These are phyloP conservation scores for Scolanthus callimorphus DNA, from an alignment of 92 coral and sea anemone species.

Conservation along the genomic window DNA sequence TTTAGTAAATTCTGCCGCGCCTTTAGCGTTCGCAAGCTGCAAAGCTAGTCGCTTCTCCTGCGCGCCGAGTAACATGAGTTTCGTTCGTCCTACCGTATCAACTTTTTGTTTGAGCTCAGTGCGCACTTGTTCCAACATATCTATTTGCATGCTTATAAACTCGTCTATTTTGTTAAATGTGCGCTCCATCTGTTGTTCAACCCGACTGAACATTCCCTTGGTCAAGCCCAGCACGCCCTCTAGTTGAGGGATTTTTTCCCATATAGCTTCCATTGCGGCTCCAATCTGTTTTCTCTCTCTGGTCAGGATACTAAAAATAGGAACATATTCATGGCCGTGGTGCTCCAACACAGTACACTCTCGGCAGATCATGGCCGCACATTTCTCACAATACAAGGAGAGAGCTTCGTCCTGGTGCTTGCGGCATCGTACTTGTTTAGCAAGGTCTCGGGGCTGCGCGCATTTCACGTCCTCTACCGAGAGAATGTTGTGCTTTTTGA, in stretches of 20 bases:
- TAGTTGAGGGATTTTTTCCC: slow-evolving; percentile 18
- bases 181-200: slow-evolving; percentile 6
- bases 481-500: slow-evolving; percentile 11
- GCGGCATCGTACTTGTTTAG: slow-evolving; percentile 13
- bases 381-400: slow-evolving; percentile 12
- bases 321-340: slow-evolving; percentile 11
- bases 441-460: slow-evolving; percentile 20
- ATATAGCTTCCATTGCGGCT: slow-evolving; percentile 18
- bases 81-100: slow-evolving; percentile 12
- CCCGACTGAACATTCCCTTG: slow-evolving; percentile 12
- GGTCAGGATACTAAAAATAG: slow-evolving; percentile 3
- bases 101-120: slow-evolving; percentile 38
- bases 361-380: slow-evolving; percentile 9
- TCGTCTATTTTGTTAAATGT: slow-evolving; percentile 28
- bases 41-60: slow-evolving; percentile 33
- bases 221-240: slow-evolving; percentile 16
- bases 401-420: slow-evolving; percentile 13
- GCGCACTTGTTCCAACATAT: slow-evolving; percentile 23
- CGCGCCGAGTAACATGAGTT: slow-evolving; percentile 25
- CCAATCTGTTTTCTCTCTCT: slow-evolving; percentile 21
- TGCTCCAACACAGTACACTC: slow-evolving; percentile 31
- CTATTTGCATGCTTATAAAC: slow-evolving; percentile 36
- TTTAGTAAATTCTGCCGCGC: slow-evolving; percentile 36
- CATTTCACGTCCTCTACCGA: slow-evolving; percentile 10
- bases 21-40: slow-evolving; percentile 32